Conservation (phyloP, 2,113 vertebrate genomes). For the Puma concolor region DNA sequence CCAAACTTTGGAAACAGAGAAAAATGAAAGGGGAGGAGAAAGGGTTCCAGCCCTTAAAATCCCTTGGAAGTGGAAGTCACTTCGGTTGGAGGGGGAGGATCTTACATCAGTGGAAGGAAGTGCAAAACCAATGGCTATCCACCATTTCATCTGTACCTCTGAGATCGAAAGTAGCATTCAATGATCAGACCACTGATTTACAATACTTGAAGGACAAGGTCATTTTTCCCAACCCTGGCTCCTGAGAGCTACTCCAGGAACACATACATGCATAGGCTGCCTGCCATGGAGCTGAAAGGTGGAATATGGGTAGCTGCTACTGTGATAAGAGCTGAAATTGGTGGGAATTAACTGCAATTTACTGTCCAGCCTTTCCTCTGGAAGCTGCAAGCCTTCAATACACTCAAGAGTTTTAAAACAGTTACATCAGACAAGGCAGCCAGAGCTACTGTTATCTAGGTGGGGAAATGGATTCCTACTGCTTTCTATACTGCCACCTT, state of each 20-base stretch:
- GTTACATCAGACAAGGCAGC: neutral
- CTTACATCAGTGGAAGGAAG: neutral
- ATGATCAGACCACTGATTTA: neutral
- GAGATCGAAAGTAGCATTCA: neutral
- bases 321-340: neutral
- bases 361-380: neutral
- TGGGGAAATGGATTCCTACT: neutral
- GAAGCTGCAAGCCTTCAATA: neutral
- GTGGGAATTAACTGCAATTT: neutral
- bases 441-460: neutral
- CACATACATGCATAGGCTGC: neutral
- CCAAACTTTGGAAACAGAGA: neutral
- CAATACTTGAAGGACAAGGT: neutral
- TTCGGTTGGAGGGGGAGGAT: neutral
- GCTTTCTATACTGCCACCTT: neutral
- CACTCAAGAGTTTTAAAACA: neutral
- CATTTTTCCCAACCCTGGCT: neutral
- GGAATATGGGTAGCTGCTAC: neutral
- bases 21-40: neutral
- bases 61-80: neutral
- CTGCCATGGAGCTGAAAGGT: no score
- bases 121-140: neutral
- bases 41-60: neutral
- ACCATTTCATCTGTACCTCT: neutral
- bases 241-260: neutral